Evolutionary conservation across 2,113 vertebrate genomes (phyloP).

Genomic region (Xerus inauris): DNA sequence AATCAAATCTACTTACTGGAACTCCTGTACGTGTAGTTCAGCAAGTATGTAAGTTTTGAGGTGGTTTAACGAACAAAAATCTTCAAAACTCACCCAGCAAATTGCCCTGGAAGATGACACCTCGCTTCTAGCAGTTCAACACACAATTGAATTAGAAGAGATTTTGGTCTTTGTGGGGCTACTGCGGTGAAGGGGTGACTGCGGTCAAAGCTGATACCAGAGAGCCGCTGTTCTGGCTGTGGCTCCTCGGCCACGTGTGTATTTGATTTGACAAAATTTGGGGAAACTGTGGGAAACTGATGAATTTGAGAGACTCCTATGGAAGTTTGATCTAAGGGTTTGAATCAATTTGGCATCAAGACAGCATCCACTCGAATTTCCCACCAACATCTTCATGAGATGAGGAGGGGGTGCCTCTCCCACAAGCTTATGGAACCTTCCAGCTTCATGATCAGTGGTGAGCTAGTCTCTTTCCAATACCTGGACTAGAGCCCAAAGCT

Average conservation of each 20-base stretch:
- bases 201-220: not conserved
- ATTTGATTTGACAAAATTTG: not conserved
- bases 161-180: accelerated
- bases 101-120: not conserved
- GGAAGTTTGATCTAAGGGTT: not conserved
- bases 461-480: not conserved
- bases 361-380: not conserved
- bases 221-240: too few species aligned
- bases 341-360: not conserved
- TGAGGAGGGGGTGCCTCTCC: not conserved
- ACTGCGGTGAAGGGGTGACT: too few species aligned
- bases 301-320: not conserved
- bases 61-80: not conserved
- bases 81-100: not conserved
- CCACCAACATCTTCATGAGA: not conserved
- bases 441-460: not conserved
- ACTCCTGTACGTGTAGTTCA: not conserved
- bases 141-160: not conserved
- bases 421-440: not conserved
- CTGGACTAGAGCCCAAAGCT: not conserved
- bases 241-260: not conserved
- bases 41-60: not conserved
- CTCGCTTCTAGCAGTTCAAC: not conserved
- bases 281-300: not conserved
- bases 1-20: not conserved